Evolutionary conservation across 2,113 vertebrate species (phyloP), one percentile per base, ranked within the genome.

Genomic region (Carassius auratus): DNA sequence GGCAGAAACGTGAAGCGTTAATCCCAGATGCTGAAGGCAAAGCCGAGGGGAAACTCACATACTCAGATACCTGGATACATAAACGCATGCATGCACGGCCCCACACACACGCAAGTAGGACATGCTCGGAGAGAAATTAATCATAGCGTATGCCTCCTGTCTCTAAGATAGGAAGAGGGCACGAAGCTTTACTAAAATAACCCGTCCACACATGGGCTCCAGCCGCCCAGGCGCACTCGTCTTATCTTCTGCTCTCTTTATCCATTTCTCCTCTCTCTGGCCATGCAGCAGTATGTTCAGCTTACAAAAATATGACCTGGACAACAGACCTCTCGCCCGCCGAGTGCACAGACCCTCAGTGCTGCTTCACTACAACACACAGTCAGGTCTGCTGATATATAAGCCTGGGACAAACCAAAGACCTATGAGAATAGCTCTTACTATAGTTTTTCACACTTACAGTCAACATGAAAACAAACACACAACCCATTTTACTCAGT

Each of bases 91-190:
- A 73, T 73, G 69, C 69, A 42, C 4, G 36, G 4, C 69, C 69
- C 9, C 68, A 81, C 50, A 36, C 64, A 62, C 48, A 74, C 89
- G 86, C 88, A 90, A 91, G 89, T 84, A 90, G 90, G 90, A 88
- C 87, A 85, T 86, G 61, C 73, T 88, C 89, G 90, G 89, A 92
- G 90, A 88, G 87, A 88, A 92, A 94, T 94, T 92, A 93, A 94
- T 95, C 91, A 94, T 89, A 91, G 88, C 90, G 90, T 91, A 90
- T 93, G 93, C 91, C 81, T 83, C 84, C 83, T 90, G 91, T 92
- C 93, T 92, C 64, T 62, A 26, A 79, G 89, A 88, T 86, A 79
- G 52, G 42, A 88, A 85, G 85, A 91, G 90, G 90, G 86, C 85
- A 87, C 86, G 38, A 84, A 87, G 90, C 82, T 82, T 88, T 87